phyloP scores from a whole-genome alignment of 2,797 vertebrate species.

The Chromobotia macracanthus region DNA sequence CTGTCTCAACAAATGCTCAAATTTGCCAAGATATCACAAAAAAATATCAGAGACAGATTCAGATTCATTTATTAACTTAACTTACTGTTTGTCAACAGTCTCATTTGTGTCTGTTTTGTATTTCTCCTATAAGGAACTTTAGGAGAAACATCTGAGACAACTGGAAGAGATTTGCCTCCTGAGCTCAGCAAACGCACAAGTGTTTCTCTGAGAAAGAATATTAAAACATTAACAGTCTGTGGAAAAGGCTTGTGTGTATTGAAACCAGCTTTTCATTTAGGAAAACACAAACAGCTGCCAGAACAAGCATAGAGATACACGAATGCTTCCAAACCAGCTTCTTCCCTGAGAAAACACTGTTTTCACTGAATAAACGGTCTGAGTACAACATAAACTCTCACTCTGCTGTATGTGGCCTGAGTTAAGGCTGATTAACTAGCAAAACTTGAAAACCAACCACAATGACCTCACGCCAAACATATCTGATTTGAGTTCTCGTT shows the following conservation, averaged over 20 bases:
- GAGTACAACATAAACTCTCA: conserved; percentile 19
- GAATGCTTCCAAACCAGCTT: conserved; percentile 76
- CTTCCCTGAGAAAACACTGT: conserved; percentile 63
- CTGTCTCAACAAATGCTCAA: no score
- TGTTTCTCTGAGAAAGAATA: not conserved
- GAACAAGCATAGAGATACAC: conserved; percentile 66
- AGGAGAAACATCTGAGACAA: no score
- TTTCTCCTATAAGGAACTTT: no score
- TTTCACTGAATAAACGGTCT: conserved; percentile 37
- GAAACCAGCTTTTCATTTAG: conserved; percentile 49
- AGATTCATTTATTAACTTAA: no score
- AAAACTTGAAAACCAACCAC: conserved; percentile 53
- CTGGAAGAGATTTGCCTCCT: not conserved
- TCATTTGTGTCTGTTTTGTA: no score
- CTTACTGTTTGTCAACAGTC: no score
- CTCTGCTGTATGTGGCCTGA: conserved; percentile 33
- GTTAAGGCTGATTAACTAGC: conserved; percentile 56
- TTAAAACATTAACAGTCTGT: not conserved
- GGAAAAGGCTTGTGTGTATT: conserved; percentile 13
- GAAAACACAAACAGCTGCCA: conserved; percentile 74
- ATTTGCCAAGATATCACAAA: no score
- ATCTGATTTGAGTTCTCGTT: no score
- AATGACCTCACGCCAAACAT: conserved; percentile 44
- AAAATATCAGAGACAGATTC: no score
- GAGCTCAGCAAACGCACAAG: not conserved